Conservation (phyloP, 2,113 vertebrate species). For the Probosciger aterrimus region DNA sequence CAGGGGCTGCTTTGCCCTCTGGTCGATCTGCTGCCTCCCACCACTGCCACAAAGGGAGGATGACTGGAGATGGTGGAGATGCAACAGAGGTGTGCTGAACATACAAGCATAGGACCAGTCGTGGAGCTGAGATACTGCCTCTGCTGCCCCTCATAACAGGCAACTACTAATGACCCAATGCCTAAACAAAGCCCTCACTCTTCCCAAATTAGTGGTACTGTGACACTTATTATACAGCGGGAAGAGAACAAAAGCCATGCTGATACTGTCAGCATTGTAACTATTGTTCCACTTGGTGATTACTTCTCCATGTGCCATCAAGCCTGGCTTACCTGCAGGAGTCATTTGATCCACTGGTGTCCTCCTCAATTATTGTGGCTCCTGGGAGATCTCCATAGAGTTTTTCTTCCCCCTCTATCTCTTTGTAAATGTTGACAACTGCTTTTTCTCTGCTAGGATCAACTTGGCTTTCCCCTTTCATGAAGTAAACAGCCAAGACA, state of each 20-base stretch:
- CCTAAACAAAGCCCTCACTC: background rate
- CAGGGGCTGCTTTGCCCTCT: background rate
- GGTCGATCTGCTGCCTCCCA: background rate
- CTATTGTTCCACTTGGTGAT: background rate
- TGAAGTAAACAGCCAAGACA: background rate
- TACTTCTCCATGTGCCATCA: background rate
- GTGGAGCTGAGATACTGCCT: background rate
- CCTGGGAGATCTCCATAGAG: background rate
- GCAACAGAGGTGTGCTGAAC: background rate
- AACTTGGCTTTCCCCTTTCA: background rate
- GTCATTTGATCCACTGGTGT: background rate
- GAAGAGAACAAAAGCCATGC: background rate
- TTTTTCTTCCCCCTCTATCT: background rate
- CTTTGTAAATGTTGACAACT: background rate
- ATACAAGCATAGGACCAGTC: background rate
- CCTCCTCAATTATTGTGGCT: background rate
- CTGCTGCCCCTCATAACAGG: background rate
- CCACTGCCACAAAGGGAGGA: background rate
- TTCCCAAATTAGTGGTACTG: background rate
- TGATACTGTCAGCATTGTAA: background rate
- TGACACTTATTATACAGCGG: background rate
- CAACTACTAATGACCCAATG: background rate
- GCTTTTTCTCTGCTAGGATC: background rate
- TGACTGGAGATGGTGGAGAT: background rate
- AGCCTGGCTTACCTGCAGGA: constrained; percentile 55